Evolutionary conservation across 2,888 invertebrate species (phyloP).

Genomic region (Hydropsyche betteni): DNA sequence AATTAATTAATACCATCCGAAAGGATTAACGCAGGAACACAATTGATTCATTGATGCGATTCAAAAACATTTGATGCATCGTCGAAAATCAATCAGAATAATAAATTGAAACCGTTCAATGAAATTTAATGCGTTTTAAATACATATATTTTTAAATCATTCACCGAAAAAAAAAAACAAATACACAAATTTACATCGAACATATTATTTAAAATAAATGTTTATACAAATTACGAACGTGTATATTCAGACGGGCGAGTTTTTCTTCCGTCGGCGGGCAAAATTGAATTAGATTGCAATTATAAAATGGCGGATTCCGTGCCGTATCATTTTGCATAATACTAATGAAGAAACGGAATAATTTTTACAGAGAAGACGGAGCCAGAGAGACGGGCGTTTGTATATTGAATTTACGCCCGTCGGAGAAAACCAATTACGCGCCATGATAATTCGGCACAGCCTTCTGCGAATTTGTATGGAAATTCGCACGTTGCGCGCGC

Average conservation of each 20-base stretch:
- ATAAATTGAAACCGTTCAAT: no score
- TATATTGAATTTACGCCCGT: constrained; percentile 42
- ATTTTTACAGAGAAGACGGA: constrained; percentile 41
- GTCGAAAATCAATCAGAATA: no score
- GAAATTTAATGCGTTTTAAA: no score
- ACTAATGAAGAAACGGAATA: constrained; percentile 47
- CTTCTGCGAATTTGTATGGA: constrained; percentile 26
- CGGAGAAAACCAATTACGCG: constrained; percentile 40
- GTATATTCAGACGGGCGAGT: neutral
- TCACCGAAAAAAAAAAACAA: no score
- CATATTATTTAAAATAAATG: no score
- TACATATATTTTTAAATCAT: no score
- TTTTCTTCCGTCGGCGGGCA: constrained; percentile 13
- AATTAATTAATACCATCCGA: no score
- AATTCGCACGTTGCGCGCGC: neutral
- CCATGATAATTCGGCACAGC: constrained; percentile 31
- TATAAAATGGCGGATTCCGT: constrained; percentile 48
- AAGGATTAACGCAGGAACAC: no score
- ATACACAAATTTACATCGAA: no score
- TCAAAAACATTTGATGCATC: no score
- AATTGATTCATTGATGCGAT: no score
- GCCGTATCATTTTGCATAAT: constrained; percentile 46
- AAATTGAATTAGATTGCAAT: constrained; percentile 44
- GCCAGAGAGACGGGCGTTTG: constrained; percentile 27
- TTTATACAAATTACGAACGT: no score